A percentile compares a stretch with the other conserved stretches of the same genome.
These are phyloP conservation scores for Drosophila asahinai DNA, from an alignment of 1,140 invertebrate species.

Conservation along the genomic window DNA sequence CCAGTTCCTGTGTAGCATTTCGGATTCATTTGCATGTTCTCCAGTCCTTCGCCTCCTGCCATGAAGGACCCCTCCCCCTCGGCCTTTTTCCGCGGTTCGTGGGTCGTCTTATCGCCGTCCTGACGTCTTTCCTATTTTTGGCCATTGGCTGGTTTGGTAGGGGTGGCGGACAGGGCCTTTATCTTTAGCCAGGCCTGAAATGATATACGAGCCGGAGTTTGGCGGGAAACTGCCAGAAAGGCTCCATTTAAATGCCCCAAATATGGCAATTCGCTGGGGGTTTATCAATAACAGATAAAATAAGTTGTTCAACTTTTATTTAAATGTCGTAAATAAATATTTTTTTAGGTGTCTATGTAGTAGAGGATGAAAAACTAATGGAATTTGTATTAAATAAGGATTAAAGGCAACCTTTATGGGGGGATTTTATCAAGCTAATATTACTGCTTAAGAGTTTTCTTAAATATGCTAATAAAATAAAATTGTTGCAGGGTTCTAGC, in stretches of 20 bases:
- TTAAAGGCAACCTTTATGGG: no score
- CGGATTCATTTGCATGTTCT: conserved; percentile 70
- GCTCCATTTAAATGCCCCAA: conserved; percentile 22
- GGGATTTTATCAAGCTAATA: no score
- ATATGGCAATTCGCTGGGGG: conserved; percentile 5
- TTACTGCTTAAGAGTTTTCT: no score
- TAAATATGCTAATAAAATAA: no score
- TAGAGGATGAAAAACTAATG: background rate
- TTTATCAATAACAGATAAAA: conserved; percentile 23
- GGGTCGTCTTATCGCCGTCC: conserved; percentile 68
- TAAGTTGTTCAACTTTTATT: conserved; percentile 11
- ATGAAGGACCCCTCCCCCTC: conserved; percentile 1
- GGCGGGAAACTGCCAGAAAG: background rate
- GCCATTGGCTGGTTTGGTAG: background rate
- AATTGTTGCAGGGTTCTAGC: no score
- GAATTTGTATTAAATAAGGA: background rate
- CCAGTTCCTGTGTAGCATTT: conserved; percentile 21
- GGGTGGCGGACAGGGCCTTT: conserved; percentile 19
- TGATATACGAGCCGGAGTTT: conserved; percentile 38
- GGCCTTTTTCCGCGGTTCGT: conserved; percentile 45
- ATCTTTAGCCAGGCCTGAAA: conserved; percentile 36
- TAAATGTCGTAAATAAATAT: background rate
- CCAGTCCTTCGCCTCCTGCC: background rate
- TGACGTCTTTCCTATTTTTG: conserved; percentile 47
- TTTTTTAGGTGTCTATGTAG: background rate